Conservation (phyloP, 2,113 vertebrate species). For the Anas platyrhynchos region DNA sequence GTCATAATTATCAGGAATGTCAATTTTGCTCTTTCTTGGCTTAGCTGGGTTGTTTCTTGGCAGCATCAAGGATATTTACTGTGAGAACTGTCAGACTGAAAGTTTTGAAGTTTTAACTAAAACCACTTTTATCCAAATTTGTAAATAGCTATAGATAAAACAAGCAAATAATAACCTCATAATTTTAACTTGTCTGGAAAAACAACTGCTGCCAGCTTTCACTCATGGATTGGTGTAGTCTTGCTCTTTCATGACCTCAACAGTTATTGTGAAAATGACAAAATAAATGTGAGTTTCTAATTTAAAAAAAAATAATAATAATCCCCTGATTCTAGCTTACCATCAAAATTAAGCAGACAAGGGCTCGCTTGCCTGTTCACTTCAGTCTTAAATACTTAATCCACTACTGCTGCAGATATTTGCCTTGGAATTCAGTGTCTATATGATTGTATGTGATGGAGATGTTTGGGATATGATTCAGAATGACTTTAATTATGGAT, state of each 20-base stretch:
- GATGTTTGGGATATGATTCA: neutral
- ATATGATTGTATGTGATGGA: neutral
- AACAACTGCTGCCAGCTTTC: neutral
- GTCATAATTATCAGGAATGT: neutral
- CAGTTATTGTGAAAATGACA: neutral
- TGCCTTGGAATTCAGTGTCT: neutral
- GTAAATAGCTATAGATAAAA: neutral
- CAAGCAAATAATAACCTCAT: neutral
- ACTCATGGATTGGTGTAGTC: neutral
- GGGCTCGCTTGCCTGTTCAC: neutral
- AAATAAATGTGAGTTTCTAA: neutral
- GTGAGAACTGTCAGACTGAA: neutral
- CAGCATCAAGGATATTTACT: neutral
- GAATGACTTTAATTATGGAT: neutral
- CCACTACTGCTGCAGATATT: neutral
- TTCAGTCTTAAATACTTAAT: neutral
- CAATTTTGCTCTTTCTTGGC: neutral
- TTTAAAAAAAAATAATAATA: neutral
- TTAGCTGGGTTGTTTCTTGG: neutral
- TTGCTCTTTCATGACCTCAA: neutral
- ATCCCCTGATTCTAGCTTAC: neutral
- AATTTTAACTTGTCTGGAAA: neutral
- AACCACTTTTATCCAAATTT: neutral
- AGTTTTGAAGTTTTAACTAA: neutral
- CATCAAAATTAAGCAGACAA: neutral